Conservation (phyloP, 2,797 vertebrate species). For the Lepilemur septentrionalis region DNA sequence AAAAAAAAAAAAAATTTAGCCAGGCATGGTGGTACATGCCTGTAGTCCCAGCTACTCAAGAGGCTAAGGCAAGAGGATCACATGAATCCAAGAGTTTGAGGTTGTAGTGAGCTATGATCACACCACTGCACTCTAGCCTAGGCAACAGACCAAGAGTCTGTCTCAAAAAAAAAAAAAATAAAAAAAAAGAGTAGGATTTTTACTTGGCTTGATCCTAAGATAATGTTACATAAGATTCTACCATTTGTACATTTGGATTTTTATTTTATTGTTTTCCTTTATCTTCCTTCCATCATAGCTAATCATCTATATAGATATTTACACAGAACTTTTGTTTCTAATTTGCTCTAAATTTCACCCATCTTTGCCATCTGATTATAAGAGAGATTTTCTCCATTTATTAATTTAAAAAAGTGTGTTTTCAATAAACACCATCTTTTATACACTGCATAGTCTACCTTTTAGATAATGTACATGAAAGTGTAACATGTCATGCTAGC, state of each 20-base stretch:
- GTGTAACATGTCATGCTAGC: neutral
- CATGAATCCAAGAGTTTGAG: neutral
- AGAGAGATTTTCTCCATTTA: neutral
- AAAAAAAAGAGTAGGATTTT: neutral
- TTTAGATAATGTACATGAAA: neutral
- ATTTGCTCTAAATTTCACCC: neutral
- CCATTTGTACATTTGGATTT: neutral
- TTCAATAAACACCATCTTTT: neutral
- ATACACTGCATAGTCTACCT: neutral
- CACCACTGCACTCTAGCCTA: neutral
- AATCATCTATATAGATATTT: neutral
- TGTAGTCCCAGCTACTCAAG: neutral
- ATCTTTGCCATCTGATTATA: slow-evolving; percentile 16
- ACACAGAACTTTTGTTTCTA: neutral
- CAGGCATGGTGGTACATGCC: neutral
- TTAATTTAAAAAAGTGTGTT: neutral
- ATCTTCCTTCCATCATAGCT: neutral
- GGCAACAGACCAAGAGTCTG: neutral
- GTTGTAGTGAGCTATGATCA: neutral
- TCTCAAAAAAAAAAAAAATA: neutral
- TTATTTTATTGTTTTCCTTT: neutral
- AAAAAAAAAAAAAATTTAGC: neutral
- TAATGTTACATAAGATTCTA: neutral
- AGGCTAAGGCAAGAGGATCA: neutral
- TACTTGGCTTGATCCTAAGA: neutral